A percentile compares a stretch with the other conserved stretches of the same genome.
These are phyloP conservation scores for Nephrotoma appendiculata DNA, from an alignment of 2,888 invertebrate species.

Conservation along the genomic window DNA sequence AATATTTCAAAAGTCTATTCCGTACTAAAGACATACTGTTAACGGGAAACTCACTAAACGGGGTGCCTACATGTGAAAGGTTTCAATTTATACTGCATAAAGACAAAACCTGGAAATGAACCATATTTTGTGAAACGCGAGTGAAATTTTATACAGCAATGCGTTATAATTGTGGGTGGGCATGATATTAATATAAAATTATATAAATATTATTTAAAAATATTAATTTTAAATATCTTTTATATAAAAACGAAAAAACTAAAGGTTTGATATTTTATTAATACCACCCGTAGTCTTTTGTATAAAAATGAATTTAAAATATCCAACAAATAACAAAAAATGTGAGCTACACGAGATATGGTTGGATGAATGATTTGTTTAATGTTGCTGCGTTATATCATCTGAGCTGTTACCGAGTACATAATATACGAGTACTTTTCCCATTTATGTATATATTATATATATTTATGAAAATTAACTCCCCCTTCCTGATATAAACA, in stretches of 20 bases:
- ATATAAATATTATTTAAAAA: background rate
- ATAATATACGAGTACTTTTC: background rate
- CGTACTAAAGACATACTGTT: background rate
- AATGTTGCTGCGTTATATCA: background rate
- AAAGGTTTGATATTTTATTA: background rate
- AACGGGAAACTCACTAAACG: background rate
- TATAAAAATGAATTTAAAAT: background rate
- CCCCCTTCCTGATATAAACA: background rate
- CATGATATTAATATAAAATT: background rate
- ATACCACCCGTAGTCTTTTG: background rate
- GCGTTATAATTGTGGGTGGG: background rate
- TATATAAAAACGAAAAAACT: background rate
- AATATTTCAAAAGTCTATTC: background rate
- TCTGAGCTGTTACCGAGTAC: background rate
- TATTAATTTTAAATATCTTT: background rate
- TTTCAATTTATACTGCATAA: background rate
- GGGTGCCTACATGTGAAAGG: background rate
- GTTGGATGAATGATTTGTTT: background rate
- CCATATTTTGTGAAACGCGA: background rate
- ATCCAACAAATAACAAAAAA: background rate
- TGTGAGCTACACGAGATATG: background rate
- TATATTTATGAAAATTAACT: background rate
- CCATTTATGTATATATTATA: background rate
- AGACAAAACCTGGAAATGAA: background rate
- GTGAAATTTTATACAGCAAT: background rate